A percentile compares a stretch with the other conserved stretches of the same genome.
Conservation (phyloP, 2,797 vertebrate species). For the Martes flavigula region DNA sequence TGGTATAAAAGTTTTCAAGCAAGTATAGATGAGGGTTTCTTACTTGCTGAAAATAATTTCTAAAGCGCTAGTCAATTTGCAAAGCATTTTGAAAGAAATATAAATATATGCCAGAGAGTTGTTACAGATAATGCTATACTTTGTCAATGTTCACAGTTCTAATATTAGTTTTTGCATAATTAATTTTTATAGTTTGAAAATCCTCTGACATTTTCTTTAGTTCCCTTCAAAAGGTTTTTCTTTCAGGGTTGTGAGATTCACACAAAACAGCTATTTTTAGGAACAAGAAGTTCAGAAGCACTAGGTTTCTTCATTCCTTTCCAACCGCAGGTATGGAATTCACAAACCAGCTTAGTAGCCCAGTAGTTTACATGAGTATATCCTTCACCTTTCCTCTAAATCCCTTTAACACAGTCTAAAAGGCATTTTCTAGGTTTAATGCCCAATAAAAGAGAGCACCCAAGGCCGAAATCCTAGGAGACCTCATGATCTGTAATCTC, state of each 20-base stretch:
- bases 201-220: neutral
- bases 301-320: constrained; percentile 26
- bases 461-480: neutral
- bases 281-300: neutral
- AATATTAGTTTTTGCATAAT: neutral
- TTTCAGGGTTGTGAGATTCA: neutral
- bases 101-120: neutral
- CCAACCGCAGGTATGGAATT: neutral
- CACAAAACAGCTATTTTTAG: constrained; percentile 12
- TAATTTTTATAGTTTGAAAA: neutral
- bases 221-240: neutral
- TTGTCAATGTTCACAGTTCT: neutral
- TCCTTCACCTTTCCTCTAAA: neutral
- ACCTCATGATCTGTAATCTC: neutral
- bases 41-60: neutral
- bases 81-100: neutral
- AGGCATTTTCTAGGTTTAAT: neutral
- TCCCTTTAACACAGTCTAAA: neutral
- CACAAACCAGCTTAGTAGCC: neutral
- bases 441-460: neutral
- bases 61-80: neutral
- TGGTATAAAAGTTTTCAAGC: neutral
- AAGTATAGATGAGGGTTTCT: neutral
- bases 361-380: neutral
- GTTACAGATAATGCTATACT: neutral